Conservation (phyloP, 2,797 vertebrate species). For the Tamandua tetradactyla region DNA sequence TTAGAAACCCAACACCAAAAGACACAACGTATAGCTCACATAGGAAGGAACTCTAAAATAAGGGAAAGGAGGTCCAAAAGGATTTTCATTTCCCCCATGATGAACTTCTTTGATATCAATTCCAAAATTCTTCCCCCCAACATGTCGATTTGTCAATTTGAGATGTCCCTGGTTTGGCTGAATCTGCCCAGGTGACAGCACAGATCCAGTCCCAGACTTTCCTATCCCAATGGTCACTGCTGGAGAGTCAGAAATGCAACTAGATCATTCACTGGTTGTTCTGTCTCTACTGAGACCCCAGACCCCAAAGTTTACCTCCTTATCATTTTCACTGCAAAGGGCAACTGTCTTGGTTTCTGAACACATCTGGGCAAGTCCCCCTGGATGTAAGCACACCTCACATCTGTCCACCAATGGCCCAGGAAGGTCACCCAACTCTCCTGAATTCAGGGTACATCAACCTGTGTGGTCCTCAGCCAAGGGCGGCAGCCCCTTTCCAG, state of each 20-base stretch:
- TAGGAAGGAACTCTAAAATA: neutral
- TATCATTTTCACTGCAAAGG: neutral
- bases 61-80: neutral
- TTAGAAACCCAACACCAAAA: neutral
- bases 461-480: neutral
- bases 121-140: neutral
- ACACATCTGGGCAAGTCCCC: neutral
- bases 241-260: neutral
- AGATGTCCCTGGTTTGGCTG: neutral
- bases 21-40: neutral
- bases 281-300: neutral
- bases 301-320: neutral
- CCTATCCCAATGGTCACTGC: neutral
- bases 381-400: neutral
- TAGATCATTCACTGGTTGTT: neutral
- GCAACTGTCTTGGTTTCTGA: neutral
- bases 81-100: neutral
- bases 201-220: neutral
- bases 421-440: no score
- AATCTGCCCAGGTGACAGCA: neutral
- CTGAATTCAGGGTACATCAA: neutral
- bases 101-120: neutral
- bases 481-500: fast-evolving
- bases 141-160: neutral
- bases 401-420: neutral